A percentile compares a stretch with the other conserved stretches of the same genome.
phyloP scores from a whole-genome alignment of 2,797 vertebrate species.

The Poeciliopsis gracilis region DNA sequence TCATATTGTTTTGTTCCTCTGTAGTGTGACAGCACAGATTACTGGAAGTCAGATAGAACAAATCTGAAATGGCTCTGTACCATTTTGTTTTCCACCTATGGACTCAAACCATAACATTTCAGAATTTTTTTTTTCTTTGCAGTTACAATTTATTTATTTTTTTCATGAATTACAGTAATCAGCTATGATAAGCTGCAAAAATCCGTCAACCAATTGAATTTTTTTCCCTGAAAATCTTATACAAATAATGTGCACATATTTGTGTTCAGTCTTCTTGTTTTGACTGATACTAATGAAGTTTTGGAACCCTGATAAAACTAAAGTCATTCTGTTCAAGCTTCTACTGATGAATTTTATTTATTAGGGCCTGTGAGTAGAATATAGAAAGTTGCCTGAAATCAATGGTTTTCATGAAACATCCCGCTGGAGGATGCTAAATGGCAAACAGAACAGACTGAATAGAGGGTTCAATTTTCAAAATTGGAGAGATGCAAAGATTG shows the following conservation, averaged over 20 bases:
- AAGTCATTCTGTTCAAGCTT: background rate
- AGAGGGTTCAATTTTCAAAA: background rate
- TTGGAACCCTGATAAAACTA: background rate
- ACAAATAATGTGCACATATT: background rate
- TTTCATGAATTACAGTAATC: background rate
- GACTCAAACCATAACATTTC: background rate
- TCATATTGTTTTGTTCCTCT: background rate
- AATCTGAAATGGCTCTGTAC: background rate
- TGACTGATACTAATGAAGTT: background rate
- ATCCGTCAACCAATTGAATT: background rate
- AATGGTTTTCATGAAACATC: background rate
- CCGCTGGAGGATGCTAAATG: background rate
- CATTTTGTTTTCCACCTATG: background rate
- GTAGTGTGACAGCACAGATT: background rate
- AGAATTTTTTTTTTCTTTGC: background rate
- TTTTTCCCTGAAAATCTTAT: background rate
- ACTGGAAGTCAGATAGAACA: background rate
- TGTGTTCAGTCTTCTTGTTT: background rate
- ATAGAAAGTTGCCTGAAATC: background rate
- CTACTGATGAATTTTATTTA: background rate
- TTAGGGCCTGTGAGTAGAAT: background rate
- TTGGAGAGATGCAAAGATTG: background rate
- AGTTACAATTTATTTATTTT: background rate
- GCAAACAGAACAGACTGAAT: background rate
- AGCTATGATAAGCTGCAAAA: background rate